Evolutionary conservation across 2,888 invertebrate genomes (phyloP).

Genomic region (Drosophila neonasuta): DNA sequence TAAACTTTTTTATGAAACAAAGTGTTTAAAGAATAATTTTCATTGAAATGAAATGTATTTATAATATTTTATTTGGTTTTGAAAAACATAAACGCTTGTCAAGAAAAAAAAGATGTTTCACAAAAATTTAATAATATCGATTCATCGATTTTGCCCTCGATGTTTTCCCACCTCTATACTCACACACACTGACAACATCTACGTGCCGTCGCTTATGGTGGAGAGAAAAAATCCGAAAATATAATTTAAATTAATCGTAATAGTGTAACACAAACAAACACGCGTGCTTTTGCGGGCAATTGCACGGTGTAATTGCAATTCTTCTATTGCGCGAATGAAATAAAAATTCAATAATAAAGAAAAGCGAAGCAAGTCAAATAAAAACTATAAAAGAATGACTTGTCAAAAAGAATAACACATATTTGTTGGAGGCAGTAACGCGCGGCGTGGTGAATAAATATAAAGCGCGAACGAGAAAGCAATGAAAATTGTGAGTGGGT

Average conservation of each 20-base stretch:
- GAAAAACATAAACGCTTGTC: not conserved
- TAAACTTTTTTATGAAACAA: too few species aligned
- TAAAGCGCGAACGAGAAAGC: slow-evolving; percentile 61
- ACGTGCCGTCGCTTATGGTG: slow-evolving; percentile 52
- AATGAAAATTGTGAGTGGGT: slow-evolving; percentile 58
- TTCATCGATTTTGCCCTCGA: not conserved
- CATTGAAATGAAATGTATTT: too few species aligned
- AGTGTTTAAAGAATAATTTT: too few species aligned
- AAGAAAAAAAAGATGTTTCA: not conserved
- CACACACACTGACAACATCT: slow-evolving; percentile 28
- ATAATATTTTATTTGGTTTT: too few species aligned
- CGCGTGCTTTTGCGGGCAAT: slow-evolving; percentile 52
- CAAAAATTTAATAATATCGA: not conserved
- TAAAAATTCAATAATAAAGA: slow-evolving; percentile 9
- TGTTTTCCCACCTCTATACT: slow-evolving; percentile 9
- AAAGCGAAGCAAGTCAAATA: slow-evolving; percentile 23
- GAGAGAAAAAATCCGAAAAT: slow-evolving; percentile 41
- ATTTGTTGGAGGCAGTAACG: slow-evolving; percentile 54
- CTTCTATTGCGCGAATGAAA: slow-evolving; percentile 16
- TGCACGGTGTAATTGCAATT: slow-evolving; percentile 27
- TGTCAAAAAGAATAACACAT: slow-evolving; percentile 60
- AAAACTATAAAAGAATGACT: slow-evolving; percentile 61
- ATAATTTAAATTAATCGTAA: slow-evolving; percentile 29
- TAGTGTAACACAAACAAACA: slow-evolving; percentile 34
- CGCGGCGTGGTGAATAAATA: slow-evolving; percentile 66